A percentile compares a stretch with the other conserved stretches of the same genome.
Conservation (phyloP, 2,888 invertebrate genomes). For the Eupithecia centaureata region DNA sequence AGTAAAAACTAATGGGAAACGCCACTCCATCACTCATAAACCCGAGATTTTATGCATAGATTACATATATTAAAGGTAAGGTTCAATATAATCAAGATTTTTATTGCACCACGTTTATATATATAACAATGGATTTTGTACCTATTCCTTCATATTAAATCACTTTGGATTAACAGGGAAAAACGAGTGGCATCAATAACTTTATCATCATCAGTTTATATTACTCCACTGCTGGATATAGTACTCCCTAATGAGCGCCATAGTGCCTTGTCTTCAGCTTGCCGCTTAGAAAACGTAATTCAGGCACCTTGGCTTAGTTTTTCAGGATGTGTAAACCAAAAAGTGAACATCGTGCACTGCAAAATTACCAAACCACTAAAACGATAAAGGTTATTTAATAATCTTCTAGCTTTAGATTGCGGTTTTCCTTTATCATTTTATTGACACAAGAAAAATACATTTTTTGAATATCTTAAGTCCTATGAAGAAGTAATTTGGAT, state of each 20-base stretch:
- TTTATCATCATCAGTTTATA: too few relatives aligned
- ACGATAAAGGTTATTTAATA: too few relatives aligned
- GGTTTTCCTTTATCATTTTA: too few relatives aligned
- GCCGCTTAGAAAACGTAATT: too few relatives aligned
- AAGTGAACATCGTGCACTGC: conserved; percentile 4
- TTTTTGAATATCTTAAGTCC: too few relatives aligned
- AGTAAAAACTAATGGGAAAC: neutral
- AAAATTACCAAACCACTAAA: neutral
- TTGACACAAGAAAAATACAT: too few relatives aligned
- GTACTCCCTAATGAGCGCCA: too few relatives aligned
- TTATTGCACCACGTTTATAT: conserved; percentile 20
- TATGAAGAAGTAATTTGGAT: too few relatives aligned
- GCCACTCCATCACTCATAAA: conserved; percentile 4
- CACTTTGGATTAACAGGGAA: conserved; percentile 45
- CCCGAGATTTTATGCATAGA: conserved; percentile 6
- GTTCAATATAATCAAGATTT: conserved; percentile 13
- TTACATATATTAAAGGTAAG: conserved; percentile 1
- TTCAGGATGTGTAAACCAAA: neutral
- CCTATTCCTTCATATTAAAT: conserved; percentile 36
- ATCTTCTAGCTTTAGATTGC: too few relatives aligned
- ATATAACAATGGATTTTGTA: conserved; percentile 7
- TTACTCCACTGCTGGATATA: too few relatives aligned
- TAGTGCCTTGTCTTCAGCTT: too few relatives aligned
- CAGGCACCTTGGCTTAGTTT: too few relatives aligned
- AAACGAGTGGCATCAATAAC: conserved; percentile 24